Evolutionary conservation across 2,888 invertebrate genomes (phyloP).

Genomic region (Agriopis leucophaearia): DNA sequence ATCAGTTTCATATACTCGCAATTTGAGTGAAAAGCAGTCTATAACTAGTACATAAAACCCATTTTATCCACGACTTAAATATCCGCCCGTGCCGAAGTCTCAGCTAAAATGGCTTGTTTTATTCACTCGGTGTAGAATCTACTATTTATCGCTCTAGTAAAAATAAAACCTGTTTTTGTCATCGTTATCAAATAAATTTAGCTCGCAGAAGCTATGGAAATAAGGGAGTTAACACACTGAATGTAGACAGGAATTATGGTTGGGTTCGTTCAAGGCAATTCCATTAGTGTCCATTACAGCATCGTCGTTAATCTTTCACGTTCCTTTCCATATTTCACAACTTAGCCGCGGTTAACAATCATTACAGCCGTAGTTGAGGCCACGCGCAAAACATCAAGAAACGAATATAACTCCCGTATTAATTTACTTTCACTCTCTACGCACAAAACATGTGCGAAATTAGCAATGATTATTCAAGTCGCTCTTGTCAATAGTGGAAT

Average conservation of each 20-base stretch:
- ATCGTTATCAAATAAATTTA: constrained; percentile 12
- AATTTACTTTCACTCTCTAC: constrained; percentile 54
- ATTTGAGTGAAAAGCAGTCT: too few species aligned
- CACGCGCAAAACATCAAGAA: constrained; percentile 53
- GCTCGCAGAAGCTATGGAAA: background rate
- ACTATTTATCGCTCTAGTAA: constrained; percentile 25
- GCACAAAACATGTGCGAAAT: constrained; percentile 56
- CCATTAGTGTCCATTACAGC: constrained; percentile 44
- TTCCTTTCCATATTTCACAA: constrained; percentile 59
- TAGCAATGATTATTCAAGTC: constrained; percentile 57
- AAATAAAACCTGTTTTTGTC: constrained; percentile 1
- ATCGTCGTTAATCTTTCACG: constrained; percentile 48
- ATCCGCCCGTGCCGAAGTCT: too few species aligned
- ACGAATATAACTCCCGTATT: constrained; percentile 51
- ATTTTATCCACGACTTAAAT: too few species aligned
- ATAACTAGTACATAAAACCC: too few species aligned
- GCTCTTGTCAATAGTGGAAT: constrained; percentile 33
- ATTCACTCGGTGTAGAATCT: too few species aligned
- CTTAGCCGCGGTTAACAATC: constrained; percentile 51
- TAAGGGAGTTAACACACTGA: background rate
- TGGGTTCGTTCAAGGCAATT: constrained; percentile 42
- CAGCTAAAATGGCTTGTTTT: too few species aligned
- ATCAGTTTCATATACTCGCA: too few species aligned
- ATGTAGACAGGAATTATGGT: constrained; percentile 6
- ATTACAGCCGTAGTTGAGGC: constrained; percentile 47